These are phyloP conservation scores for Caenorhabditis latens DNA, from an alignment of 1,140 invertebrate species.

Conservation along the genomic window DNA sequence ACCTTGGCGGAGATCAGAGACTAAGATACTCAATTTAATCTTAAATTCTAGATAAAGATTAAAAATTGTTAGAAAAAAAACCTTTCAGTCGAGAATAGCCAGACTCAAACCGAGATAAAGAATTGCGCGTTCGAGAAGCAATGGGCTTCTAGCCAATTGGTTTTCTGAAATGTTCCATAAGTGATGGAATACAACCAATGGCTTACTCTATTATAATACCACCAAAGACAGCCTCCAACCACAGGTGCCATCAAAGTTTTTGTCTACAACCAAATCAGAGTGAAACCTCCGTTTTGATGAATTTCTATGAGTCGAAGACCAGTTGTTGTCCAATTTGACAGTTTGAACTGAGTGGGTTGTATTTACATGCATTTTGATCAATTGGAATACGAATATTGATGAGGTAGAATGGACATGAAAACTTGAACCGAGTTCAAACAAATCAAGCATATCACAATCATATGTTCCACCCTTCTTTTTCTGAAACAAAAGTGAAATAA, in stretches of 20 bases:
- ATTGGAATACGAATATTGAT: conserved; percentile 91
- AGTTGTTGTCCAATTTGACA: conserved; percentile 84
- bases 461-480: conserved; percentile 86
- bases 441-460: conserved; percentile 88
- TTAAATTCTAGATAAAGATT: neutral
- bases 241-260: conserved; percentile 94
- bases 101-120: conserved; percentile 87
- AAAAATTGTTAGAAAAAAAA: neutral
- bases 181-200: conserved; percentile 86
- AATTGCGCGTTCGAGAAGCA: conserved; percentile 88
- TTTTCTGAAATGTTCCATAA: conserved; percentile 78
- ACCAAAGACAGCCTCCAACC: conserved; percentile 87
- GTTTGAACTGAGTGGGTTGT: conserved; percentile 83
- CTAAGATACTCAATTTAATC: conserved; percentile 78
- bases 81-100: conserved; percentile 87
- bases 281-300: conserved; percentile 99
- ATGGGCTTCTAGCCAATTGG: conserved; percentile 41
- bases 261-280: conserved; percentile 94
- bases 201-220: conserved; percentile 89
- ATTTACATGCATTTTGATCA: conserved; percentile 67
- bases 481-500: conserved; percentile 76
- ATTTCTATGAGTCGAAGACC: conserved; percentile 89
- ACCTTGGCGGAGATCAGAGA: conserved; percentile 95
- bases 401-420: conserved; percentile 95
- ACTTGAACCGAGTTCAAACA: conserved; percentile 96